A percentile compares a stretch with the other conserved stretches of the same genome.
phyloP scores from a whole-genome alignment of 2,113 vertebrate species.

The Callaeas wilsoni region DNA sequence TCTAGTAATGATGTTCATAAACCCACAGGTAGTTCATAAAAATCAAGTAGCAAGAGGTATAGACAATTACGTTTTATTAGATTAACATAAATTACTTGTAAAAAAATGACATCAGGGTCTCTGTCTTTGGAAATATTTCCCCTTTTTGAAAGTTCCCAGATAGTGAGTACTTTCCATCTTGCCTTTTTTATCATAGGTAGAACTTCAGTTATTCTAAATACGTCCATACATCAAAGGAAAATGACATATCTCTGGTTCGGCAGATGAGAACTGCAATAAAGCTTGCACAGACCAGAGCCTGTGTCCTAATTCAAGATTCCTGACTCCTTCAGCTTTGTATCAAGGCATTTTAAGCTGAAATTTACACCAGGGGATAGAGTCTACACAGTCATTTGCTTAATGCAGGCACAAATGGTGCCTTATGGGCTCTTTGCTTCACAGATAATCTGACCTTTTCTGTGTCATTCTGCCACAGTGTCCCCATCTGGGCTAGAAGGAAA shows the following conservation, averaged over 20 bases:
- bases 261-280: background rate
- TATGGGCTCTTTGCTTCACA: background rate
- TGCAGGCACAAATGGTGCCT: conserved; percentile 14
- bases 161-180: background rate
- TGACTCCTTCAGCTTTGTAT: background rate
- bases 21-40: background rate
- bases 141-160: background rate
- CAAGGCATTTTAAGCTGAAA: conserved; percentile 26
- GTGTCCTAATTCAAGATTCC: background rate
- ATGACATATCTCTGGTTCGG: background rate
- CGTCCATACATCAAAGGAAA: background rate
- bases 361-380: background rate
- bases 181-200: background rate
- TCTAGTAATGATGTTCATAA: background rate
- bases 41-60: background rate
- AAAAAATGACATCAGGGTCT: background rate
- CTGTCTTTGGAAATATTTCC: background rate
- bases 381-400: background rate
- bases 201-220: background rate
- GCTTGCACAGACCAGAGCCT: background rate
- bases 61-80: background rate
- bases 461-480: conserved; percentile 29
- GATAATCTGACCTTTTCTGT: conserved; percentile 24
- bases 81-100: background rate
- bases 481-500: conserved; percentile 2